These are phyloP conservation scores for Podabrus alpinus DNA, from an alignment of 2,888 invertebrate species.

Conservation along the genomic window DNA sequence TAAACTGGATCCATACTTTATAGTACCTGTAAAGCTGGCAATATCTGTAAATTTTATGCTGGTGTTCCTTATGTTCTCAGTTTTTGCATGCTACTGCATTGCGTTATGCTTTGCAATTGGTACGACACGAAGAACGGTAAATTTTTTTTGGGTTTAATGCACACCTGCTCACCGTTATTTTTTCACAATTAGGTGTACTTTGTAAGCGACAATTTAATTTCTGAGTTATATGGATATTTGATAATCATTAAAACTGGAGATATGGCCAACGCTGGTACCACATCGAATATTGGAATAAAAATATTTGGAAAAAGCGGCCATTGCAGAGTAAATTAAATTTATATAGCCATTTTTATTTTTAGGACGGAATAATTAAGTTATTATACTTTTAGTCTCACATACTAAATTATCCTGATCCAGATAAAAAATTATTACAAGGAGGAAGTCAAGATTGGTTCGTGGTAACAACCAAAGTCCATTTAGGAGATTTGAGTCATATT, in stretches of 20 bases:
- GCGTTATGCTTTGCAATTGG: slow-evolving; percentile 8
- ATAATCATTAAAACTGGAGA: slow-evolving; percentile 25
- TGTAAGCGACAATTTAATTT: slow-evolving; percentile 29
- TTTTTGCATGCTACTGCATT: slow-evolving; percentile 14
- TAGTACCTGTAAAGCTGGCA: slow-evolving; percentile 1
- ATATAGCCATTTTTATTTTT: not conserved
- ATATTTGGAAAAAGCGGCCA: slow-evolving; percentile 1
- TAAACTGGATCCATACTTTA: slow-evolving; percentile 10
- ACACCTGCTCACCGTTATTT: not conserved
- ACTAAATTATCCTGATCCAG: slow-evolving; percentile 39
- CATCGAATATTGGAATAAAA: slow-evolving; percentile 24
- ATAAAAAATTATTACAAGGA: slow-evolving; percentile 33
- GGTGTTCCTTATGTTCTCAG: slow-evolving; percentile 1
- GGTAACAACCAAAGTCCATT: slow-evolving; percentile 25
- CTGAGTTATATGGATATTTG: slow-evolving; percentile 32
- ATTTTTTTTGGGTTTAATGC: not conserved
- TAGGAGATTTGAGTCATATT: slow-evolving; percentile 31
- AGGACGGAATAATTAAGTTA: not conserved
- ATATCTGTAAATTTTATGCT: slow-evolving; percentile 7
- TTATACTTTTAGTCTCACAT: slow-evolving; percentile 32
- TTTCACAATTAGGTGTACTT: slow-evolving; percentile 21
- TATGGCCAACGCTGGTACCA: slow-evolving; percentile 17
- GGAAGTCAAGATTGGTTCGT: slow-evolving; percentile 34
- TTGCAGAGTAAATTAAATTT: slow-evolving; percentile 10
- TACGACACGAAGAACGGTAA: not conserved